A percentile compares a stretch with the other conserved stretches of the same genome.
Evolutionary conservation across 1,140 invertebrate genomes (phyloP).

Genomic region (Penaeus vannamei): DNA sequence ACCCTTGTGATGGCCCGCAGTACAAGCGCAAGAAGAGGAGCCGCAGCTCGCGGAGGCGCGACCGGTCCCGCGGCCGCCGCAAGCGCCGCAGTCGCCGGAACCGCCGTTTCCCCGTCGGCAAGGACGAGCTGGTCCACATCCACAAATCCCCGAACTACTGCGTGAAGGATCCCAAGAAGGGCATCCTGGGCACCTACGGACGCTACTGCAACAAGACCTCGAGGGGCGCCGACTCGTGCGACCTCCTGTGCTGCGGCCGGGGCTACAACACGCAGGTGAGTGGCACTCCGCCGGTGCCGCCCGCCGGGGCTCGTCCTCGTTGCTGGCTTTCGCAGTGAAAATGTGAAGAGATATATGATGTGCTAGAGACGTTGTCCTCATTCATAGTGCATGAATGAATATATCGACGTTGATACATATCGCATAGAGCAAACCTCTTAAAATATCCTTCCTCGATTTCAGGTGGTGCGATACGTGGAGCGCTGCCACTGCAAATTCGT

Average conservation of each 20-base stretch:
- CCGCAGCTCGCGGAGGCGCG: slow-evolving; percentile 69
- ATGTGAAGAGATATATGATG: not conserved
- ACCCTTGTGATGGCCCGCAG: not conserved
- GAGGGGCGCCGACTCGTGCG: slow-evolving; percentile 78
- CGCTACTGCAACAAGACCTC: slow-evolving; percentile 79
- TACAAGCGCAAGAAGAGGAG: slow-evolving; percentile 68
- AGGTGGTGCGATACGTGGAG: slow-evolving; percentile 72
- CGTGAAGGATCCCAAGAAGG: slow-evolving; percentile 75
- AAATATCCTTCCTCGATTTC: slow-evolving; percentile 49
- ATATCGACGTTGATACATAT: too few relatives aligned
- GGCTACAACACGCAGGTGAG: slow-evolving; percentile 77
- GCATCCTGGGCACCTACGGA: slow-evolving; percentile 78
- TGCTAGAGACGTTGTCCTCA: too few relatives aligned
- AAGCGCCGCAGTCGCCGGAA: slow-evolving; percentile 69
- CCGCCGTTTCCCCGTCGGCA: slow-evolving; percentile 69
- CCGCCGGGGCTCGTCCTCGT: not conserved
- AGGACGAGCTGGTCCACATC: slow-evolving; percentile 78
- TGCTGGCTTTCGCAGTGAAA: not conserved
- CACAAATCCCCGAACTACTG: slow-evolving; percentile 80
- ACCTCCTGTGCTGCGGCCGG: slow-evolving; percentile 78
- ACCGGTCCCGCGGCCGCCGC: slow-evolving; percentile 70
- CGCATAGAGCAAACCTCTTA: not conserved
- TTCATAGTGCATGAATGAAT: too few relatives aligned
- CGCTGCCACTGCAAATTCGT: slow-evolving; percentile 79
- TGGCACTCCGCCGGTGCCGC: not conserved